Percentiles rank a stretch among this genome's conserved stretches.
phyloP scores from a whole-genome alignment of 2,888 invertebrate genomes.

The Sipha maydis region DNA sequence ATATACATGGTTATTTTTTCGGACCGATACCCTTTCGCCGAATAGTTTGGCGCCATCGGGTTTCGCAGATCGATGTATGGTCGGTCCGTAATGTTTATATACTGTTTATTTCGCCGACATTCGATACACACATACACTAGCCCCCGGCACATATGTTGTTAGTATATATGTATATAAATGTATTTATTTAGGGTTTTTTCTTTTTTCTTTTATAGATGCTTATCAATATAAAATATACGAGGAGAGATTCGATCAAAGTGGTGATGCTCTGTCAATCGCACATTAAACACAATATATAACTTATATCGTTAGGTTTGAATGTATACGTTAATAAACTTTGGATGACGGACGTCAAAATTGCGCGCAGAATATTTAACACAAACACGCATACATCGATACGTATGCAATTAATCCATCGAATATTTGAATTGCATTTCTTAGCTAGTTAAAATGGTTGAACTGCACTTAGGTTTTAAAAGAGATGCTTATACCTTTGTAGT shows the following conservation, averaged over 20 bases:
- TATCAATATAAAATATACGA: neutral
- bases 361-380: neutral
- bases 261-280: constrained; percentile 49
- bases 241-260: neutral
- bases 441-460: too few species aligned
- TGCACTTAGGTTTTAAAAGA: too few species aligned
- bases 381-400: neutral
- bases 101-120: constrained; percentile 16
- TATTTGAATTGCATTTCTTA: too few species aligned
- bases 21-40: neutral
- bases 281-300: constrained; percentile 20
- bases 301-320: neutral
- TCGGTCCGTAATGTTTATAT: constrained; percentile 18
- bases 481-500: too few species aligned
- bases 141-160: too few species aligned
- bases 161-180: neutral
- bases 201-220: neutral
- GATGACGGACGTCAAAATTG: constrained; percentile 22
- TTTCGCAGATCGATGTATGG: neutral
- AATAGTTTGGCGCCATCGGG: constrained; percentile 37
- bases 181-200: neutral
- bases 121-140: neutral
- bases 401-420: too few species aligned
- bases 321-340: neutral
- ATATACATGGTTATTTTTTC: neutral